A percentile compares a stretch with the other conserved stretches of the same genome.
These are phyloP conservation scores for Tragelaphus oryx DNA, from an alignment of 2,797 vertebrate genomes.

Conservation along the genomic window DNA sequence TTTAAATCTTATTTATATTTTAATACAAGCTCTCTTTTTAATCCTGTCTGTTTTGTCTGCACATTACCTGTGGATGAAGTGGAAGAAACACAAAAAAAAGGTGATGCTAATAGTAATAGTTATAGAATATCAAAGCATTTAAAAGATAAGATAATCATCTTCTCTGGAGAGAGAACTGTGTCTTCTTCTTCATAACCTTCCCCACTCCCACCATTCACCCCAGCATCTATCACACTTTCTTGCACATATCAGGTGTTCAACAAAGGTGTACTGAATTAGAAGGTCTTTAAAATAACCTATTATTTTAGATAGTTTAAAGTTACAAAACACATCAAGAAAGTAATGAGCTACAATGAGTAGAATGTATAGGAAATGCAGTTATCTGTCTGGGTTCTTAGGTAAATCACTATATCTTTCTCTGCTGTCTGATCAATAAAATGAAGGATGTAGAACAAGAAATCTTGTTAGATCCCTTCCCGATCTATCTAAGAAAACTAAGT, in stretches of 20 bases:
- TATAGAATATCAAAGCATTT: background rate
- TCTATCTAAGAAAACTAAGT: background rate
- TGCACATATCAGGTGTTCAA: background rate
- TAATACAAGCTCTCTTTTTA: constrained; percentile 51
- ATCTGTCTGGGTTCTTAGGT: background rate
- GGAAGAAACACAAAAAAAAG: constrained; percentile 64
- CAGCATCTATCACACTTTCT: background rate
- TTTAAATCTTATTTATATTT: constrained; percentile 29
- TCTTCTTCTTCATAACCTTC: background rate
- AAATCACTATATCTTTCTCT: background rate
- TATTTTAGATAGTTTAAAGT: background rate
- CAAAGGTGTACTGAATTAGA: background rate
- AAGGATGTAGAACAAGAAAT: background rate
- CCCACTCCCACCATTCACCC: background rate
- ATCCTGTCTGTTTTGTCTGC: constrained; percentile 53
- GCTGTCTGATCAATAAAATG: background rate
- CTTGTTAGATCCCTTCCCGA: background rate
- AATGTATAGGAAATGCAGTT: background rate
- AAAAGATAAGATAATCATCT: background rate
- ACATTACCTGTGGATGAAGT: constrained; percentile 65
- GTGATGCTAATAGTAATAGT: constrained; percentile 41
- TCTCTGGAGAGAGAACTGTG: background rate
- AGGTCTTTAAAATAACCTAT: background rate
- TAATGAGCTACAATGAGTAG: background rate
- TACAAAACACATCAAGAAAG: constrained; percentile 2